Percentiles rank a stretch among this genome's conserved stretches.
These are phyloP conservation scores for Grus americana DNA, from an alignment of 2,113 vertebrate species.

Conservation along the genomic window DNA sequence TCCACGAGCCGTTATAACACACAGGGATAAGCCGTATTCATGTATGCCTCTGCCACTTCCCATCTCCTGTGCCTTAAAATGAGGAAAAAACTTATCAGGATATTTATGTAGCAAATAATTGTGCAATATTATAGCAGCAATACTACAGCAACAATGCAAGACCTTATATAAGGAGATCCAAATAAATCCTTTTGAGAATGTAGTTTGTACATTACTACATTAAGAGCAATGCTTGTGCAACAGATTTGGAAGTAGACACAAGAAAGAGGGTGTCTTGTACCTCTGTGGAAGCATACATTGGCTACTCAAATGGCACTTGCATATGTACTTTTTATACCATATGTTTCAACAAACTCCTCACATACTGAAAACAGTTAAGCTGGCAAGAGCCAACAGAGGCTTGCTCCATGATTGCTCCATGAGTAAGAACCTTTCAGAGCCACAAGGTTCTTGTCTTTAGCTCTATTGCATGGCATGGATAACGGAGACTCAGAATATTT, in stretches of 20 bases:
- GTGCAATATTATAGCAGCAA: not conserved
- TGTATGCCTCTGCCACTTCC: not conserved
- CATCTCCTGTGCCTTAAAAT: not conserved
- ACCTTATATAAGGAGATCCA: not conserved
- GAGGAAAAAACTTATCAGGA: not conserved
- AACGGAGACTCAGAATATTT: not conserved
- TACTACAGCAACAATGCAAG: not conserved
- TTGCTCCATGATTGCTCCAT: not conserved
- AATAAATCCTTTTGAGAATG: not conserved
- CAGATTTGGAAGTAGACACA: not conserved
- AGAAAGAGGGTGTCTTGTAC: not conserved
- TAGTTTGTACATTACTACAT: not conserved
- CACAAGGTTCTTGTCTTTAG: not conserved
- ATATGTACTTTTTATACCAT: not conserved
- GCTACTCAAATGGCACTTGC: not conserved
- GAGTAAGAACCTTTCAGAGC: not conserved
- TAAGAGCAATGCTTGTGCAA: not conserved
- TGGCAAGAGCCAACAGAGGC: not conserved
- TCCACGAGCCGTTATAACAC: not conserved
- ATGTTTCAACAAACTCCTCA: not conserved
- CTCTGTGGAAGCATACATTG: not conserved
- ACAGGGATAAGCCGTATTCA: not conserved
- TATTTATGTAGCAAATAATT: not conserved
- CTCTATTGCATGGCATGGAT: not conserved
- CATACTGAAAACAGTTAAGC: not conserved